These are phyloP conservation scores for Cheilosia variabilis DNA, from an alignment of 2,888 invertebrate species.

Conservation along the genomic window DNA sequence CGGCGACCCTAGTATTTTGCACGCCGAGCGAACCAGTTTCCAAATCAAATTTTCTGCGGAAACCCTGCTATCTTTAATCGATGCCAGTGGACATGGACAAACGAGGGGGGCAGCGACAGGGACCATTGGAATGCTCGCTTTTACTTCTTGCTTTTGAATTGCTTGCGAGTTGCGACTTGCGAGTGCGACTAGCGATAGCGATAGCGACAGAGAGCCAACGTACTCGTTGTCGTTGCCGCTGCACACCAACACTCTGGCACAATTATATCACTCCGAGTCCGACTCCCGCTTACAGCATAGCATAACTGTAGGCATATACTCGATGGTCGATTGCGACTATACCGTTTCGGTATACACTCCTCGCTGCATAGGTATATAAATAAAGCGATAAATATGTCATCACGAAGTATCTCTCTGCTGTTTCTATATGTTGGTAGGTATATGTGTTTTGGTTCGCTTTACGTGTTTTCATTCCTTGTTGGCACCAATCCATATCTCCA, in stretches of 20 bases:
- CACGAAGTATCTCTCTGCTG: conserved; percentile 13
- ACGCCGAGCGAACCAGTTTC: neutral
- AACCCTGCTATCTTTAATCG: neutral
- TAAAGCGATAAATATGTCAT: conserved; percentile 68
- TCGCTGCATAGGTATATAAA: neutral
- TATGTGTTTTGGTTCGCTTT: conserved; percentile 29
- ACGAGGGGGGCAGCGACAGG: neutral
- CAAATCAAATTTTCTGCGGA: neutral
- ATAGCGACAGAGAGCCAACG: conserved; percentile 14
- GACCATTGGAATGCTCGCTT: neutral
- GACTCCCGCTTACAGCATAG: conserved; percentile 54
- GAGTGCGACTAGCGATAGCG: neutral
- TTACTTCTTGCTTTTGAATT: conserved; percentile 25
- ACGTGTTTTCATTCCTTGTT: conserved; percentile 7
- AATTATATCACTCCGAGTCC: conserved; percentile 51
- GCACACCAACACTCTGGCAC: conserved; percentile 41
- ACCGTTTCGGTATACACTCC: neutral
- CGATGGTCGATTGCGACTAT: conserved; percentile 3
- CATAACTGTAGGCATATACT: conserved; percentile 62
- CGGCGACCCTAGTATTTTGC: neutral
- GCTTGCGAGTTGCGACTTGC: conserved; percentile 1
- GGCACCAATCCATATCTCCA: neutral
- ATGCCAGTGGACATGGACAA: neutral
- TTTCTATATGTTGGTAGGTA: neutral
- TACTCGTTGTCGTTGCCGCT: conserved; percentile 6